Evolutionary conservation across 2,888 invertebrate genomes (phyloP).

Genomic region (Crematogaster levior): DNA sequence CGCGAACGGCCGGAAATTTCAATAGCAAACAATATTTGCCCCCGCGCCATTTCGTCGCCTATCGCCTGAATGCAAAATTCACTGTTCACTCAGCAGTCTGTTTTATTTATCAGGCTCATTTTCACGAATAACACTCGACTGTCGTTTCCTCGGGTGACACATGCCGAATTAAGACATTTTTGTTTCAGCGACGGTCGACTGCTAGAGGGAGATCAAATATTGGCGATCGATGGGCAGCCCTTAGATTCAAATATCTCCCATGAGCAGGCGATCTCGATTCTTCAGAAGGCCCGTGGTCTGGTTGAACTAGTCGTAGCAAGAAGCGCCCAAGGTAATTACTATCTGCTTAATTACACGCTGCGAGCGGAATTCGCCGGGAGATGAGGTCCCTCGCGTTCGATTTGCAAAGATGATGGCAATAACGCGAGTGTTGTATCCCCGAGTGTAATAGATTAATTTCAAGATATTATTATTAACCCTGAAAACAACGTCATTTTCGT

Average conservation of each 20-base stretch:
- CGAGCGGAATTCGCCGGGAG: not conserved
- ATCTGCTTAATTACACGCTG: not conserved
- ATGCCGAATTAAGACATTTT: slow-evolving; percentile 27
- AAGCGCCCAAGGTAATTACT: slow-evolving; percentile 86
- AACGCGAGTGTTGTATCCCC: not conserved
- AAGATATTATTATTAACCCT: not conserved
- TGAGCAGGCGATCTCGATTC: slow-evolving; percentile 92
- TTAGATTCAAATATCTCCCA: slow-evolving; percentile 93
- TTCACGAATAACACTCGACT: not conserved
- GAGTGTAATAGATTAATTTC: not conserved
- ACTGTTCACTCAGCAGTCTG: not conserved
- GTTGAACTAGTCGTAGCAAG: slow-evolving; percentile 89
- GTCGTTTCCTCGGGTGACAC: not conserved
- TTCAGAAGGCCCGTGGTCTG: slow-evolving; percentile 91
- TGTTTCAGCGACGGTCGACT: slow-evolving; percentile 89
- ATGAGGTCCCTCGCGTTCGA: not conserved
- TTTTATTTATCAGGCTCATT: slow-evolving; percentile 26
- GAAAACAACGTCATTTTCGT: not conserved
- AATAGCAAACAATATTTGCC: slow-evolving; percentile 24
- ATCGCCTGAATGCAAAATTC: slow-evolving; percentile 27
- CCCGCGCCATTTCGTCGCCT: slow-evolving; percentile 32
- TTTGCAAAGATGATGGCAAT: not conserved
- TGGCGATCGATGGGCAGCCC: slow-evolving; percentile 93
- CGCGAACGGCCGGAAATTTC: slow-evolving; percentile 30
- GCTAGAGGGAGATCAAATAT: slow-evolving; percentile 93